phyloP scores from a whole-genome alignment of 2,113 vertebrate species.

The Plecturocebus donacophilus region DNA sequence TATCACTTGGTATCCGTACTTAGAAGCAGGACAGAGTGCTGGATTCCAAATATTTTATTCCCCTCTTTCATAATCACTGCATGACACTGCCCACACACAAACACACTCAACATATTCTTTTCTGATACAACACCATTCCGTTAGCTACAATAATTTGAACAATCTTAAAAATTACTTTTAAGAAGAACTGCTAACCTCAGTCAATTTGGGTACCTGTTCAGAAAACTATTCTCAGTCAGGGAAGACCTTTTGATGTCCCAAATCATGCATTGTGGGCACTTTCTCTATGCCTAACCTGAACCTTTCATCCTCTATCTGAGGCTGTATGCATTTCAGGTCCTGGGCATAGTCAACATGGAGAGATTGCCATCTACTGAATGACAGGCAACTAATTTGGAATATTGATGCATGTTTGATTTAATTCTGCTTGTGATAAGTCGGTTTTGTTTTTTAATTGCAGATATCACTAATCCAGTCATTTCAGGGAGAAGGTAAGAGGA shows the following conservation, averaged over 20 bases:
- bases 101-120: background rate
- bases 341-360: constrained; percentile 33
- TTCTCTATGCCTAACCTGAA: background rate
- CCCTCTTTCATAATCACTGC: background rate
- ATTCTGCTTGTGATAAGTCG: background rate
- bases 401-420: background rate
- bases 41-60: background rate
- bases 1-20: background rate
- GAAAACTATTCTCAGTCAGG: background rate
- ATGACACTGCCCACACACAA: background rate
- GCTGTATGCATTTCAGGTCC: background rate
- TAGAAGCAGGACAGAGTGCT: background rate
- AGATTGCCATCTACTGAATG: constrained; percentile 61
- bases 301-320: background rate
- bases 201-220: background rate
- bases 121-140: background rate
- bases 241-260: background rate
- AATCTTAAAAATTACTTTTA: background rate
- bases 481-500: background rate
- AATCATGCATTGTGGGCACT: background rate
- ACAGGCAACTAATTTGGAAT: background rate
- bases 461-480: background rate
- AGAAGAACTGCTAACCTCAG: background rate
- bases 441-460: background rate
- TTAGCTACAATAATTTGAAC: background rate